A percentile compares a stretch with the other conserved stretches of the same genome.
phyloP scores from a whole-genome alignment of 2,113 vertebrate genomes.

The Ailuropoda melanoleuca region DNA sequence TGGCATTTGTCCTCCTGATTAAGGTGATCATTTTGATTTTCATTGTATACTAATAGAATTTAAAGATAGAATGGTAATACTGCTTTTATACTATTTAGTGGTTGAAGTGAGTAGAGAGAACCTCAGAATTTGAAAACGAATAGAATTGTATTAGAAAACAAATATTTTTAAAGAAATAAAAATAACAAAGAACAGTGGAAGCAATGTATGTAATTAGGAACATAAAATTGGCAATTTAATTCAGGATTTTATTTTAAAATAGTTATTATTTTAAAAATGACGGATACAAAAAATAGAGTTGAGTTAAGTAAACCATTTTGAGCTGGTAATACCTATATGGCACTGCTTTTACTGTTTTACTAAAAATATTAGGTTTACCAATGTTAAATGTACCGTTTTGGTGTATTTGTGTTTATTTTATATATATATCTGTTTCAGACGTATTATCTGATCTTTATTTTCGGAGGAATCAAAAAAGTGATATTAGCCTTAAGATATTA shows the following conservation, averaged over 20 bases:
- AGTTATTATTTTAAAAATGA: background rate
- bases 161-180: background rate
- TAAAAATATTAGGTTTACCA: background rate
- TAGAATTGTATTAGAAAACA: constrained; percentile 11
- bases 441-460: background rate
- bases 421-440: background rate
- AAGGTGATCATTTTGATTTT: constrained; percentile 8
- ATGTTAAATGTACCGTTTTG: background rate
- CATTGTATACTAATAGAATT: background rate
- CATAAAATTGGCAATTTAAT: background rate
- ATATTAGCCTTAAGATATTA: background rate
- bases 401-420: background rate
- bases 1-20: background rate
- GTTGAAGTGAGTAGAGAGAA: background rate
- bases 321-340: background rate
- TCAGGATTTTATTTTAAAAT: constrained; percentile 21
- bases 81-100: background rate
- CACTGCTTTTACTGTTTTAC: background rate
- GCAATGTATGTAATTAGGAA: background rate
- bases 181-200: background rate
- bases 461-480: background rate
- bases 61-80: background rate
- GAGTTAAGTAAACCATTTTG: background rate
- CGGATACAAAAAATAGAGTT: background rate
- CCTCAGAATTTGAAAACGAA: background rate